phyloP scores from a whole-genome alignment of 2,113 vertebrate genomes.

The Clarias macrocephalus region DNA sequence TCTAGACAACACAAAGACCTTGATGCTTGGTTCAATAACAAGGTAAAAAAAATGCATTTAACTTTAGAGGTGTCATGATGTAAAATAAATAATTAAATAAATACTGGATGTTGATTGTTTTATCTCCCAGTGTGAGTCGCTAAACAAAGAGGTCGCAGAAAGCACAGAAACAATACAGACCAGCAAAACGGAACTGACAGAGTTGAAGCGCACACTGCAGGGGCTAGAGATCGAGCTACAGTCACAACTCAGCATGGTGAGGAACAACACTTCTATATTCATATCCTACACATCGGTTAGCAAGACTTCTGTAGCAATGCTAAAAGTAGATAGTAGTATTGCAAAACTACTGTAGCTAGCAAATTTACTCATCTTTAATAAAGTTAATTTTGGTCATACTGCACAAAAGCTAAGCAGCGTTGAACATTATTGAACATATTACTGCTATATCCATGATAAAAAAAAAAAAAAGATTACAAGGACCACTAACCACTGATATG shows the following conservation, averaged over 20 bases:
- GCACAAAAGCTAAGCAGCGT: not conserved
- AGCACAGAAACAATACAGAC: constrained; percentile 73
- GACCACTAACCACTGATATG: no score
- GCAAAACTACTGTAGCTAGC: not conserved
- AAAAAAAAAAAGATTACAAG: no score
- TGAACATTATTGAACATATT: not conserved
- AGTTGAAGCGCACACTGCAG: constrained; percentile 74
- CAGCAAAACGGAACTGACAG: constrained; percentile 70
- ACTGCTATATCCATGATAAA: no score
- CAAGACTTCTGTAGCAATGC: not conserved
- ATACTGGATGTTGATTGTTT: not conserved
- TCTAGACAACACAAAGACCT: constrained; percentile 75
- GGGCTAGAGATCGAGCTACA: constrained; percentile 81
- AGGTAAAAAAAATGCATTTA: constrained; percentile 51
- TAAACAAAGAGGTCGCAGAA: constrained; percentile 73
- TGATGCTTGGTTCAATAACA: constrained; percentile 69
- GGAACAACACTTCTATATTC: not conserved
- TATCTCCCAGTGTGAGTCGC: constrained; percentile 68
- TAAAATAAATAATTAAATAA: no score
- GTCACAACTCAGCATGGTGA: constrained; percentile 76
- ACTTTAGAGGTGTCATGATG: no score
- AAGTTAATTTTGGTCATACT: not conserved
- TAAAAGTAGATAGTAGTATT: not conserved
- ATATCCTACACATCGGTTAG: not conserved
- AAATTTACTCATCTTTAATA: not conserved